Percentiles rank a stretch among this genome's conserved stretches.
phyloP scores from a whole-genome alignment of 37 sponge, comb jelly and placozoan genomes.

The Halichondria panicea region DNA sequence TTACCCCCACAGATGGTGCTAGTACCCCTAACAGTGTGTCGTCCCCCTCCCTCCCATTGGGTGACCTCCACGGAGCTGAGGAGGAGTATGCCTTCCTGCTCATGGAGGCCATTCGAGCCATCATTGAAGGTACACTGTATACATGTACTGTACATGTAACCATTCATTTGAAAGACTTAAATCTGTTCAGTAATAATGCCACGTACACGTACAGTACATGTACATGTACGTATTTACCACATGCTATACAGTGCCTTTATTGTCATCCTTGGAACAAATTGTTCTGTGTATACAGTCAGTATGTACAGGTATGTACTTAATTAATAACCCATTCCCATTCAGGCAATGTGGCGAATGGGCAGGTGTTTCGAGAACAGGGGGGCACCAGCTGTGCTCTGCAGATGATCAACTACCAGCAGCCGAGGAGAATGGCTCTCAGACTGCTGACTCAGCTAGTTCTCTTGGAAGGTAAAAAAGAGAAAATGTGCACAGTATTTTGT shows the following conservation, averaged over 20 bases:
- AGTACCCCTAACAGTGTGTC: background rate
- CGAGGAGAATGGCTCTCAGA: conserved; percentile 75
- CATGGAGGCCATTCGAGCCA: conserved; percentile 78
- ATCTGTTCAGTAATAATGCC: background rate
- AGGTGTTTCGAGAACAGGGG: conserved; percentile 58
- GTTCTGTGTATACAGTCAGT: too few species aligned
- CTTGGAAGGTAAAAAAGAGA: conserved; percentile 41
- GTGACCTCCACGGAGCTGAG: conserved; percentile 30
- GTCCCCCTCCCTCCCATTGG: conserved; percentile 44
- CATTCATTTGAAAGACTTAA: background rate
- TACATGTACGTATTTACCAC: background rate
- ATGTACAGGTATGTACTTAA: background rate
- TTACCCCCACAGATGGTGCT: background rate
- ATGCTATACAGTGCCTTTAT: background rate
- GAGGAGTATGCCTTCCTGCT: conserved; percentile 78
- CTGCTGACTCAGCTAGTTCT: conserved; percentile 74
- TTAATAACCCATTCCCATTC: conserved; percentile 7
- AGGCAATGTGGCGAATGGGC: conserved; percentile 69
- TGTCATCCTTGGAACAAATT: background rate
- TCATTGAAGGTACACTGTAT: conserved; percentile 25
- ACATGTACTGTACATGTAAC: background rate
- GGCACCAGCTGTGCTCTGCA: conserved; percentile 53
- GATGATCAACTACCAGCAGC: conserved; percentile 54
- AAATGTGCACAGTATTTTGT: background rate
- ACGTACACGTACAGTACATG: background rate